Base-by-base conservation (phyloP, 1,140 invertebrate species). In the Mycetomoellerius zeteki region DNA sequence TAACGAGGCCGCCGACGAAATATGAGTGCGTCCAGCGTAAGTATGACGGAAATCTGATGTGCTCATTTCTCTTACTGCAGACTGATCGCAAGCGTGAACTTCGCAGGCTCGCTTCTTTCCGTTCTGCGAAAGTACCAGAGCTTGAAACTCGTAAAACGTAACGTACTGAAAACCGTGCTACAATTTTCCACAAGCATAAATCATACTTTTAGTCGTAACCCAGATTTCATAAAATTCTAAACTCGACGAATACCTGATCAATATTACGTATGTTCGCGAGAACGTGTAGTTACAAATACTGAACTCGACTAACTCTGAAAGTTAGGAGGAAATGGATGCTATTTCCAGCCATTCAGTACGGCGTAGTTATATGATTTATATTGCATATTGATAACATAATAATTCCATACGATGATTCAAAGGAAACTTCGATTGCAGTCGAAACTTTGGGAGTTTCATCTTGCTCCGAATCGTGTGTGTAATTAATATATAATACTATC, bases 1-100 rank as follows among this genome's bases (percentile, higher is more conserved):
- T 47, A 27, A 82, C 12, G 72, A 77, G 76, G 50, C 65, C 72
- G 81, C 85, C 71, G 62, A 81, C 81, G 75, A 72, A 90, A 90
- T 80, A 78, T 71, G 58, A 90, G 72, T 64, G 81, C 77, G 88
- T 77, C 85, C 60, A 14, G 58, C 52, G n/a, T 73, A 58, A 85
- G 85, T 87, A 65, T 56, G 87, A 64, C 19, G 43, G 47, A 86
- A 56, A 77, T 72, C 73, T 19, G 58, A 60, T 85, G 60, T 71
- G 47, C 37, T 71, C 30, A 27, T 43, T 43, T 89, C 81, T 86
- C 77, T 14, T 24, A 24, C 50, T 64, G 21, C 21, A 21, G 58
- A 50, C 33, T 69, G 27, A 69, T 43, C 73, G 14, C 47, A 19
- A 33, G 43, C 47, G 12, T 30, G 54, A 56, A 90, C 58, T 81